These are phyloP conservation scores for Coenonympha arcania DNA, from an alignment of 2,888 invertebrate genomes.

Conservation along the genomic window DNA sequence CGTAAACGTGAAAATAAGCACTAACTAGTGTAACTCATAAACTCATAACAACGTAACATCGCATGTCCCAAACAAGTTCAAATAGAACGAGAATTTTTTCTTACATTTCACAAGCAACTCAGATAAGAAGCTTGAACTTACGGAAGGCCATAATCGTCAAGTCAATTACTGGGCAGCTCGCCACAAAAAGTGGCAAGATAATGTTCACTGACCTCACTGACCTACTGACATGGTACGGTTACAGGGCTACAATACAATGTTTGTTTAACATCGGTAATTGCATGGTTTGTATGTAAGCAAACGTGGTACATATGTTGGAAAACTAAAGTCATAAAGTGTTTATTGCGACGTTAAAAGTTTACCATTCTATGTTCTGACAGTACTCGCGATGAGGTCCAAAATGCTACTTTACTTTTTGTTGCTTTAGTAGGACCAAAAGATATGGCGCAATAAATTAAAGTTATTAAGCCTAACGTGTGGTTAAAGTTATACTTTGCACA, in stretches of 20 bases:
- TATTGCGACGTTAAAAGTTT: not conserved
- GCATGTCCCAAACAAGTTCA: conserved; percentile 1
- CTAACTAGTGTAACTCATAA: not conserved
- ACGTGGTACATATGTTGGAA: not conserved
- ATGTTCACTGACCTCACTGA: conserved; percentile 23
- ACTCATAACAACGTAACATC: not conserved
- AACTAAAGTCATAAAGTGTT: conserved; percentile 5
- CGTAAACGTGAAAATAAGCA: too few relatives aligned
- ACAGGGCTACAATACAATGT: conserved; percentile 13
- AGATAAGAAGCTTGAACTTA: conserved; percentile 18
- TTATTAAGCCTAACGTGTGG: too few relatives aligned
- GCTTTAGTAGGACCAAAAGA: not conserved
- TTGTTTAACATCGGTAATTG: conserved; percentile 15
- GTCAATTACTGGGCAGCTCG: conserved; percentile 22
- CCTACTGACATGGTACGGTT: conserved; percentile 18
- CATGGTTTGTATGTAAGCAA: conserved; percentile 5
- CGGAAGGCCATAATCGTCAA: conserved; percentile 23
- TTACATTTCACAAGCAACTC: conserved; percentile 3
- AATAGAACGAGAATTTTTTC: conserved; percentile 1
- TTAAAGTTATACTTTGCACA: too few relatives aligned
- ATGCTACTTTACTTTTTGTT: not conserved
- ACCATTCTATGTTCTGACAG: not conserved
- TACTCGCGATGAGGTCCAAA: not conserved
- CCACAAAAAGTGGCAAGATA: conserved; percentile 24
- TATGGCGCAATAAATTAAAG: too few relatives aligned